Percentiles rank a stretch among this genome's conserved stretches.
phyloP scores from a whole-genome alignment of 2,797 vertebrate genomes.

The Chromis chromis region DNA sequence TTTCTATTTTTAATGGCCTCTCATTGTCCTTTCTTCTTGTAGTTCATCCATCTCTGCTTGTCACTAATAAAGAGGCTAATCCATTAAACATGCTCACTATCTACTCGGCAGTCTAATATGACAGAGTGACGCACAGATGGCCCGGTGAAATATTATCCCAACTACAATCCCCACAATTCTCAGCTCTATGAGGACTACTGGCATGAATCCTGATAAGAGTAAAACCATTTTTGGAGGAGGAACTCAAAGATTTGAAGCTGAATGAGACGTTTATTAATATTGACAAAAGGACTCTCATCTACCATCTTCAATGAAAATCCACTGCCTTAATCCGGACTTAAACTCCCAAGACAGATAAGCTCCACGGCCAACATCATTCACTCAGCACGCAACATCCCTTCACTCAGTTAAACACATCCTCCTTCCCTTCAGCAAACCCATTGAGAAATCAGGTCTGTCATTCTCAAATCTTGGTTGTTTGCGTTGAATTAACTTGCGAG shows the following conservation, averaged over 20 bases:
- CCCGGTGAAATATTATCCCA: constrained; percentile 52
- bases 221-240: too few relatives aligned
- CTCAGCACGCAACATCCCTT: constrained; percentile 47
- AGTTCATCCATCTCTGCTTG: constrained; percentile 75
- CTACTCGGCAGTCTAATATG: constrained; percentile 54
- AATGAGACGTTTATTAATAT: neutral
- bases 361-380: constrained; percentile 42
- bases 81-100: constrained; percentile 78
- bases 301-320: constrained; percentile 28
- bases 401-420: constrained; percentile 56
- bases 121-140: constrained; percentile 52
- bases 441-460: constrained; percentile 73
- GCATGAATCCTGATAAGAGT: neutral
- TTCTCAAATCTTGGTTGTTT: constrained; percentile 67
- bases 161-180: constrained; percentile 64
- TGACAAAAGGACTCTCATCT: neutral
- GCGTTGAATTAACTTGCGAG: constrained; percentile 63
- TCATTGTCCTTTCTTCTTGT: constrained; percentile 76
- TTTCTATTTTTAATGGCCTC: constrained; percentile 82
- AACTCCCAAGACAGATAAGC: constrained; percentile 30
- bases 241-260: neutral
- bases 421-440: constrained; percentile 59
- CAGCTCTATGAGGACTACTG: neutral
- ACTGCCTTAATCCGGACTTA: constrained; percentile 42
- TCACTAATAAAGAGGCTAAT: constrained; percentile 75